Conservation (phyloP, 2,113 vertebrate genomes). For the Motacilla alba region DNA sequence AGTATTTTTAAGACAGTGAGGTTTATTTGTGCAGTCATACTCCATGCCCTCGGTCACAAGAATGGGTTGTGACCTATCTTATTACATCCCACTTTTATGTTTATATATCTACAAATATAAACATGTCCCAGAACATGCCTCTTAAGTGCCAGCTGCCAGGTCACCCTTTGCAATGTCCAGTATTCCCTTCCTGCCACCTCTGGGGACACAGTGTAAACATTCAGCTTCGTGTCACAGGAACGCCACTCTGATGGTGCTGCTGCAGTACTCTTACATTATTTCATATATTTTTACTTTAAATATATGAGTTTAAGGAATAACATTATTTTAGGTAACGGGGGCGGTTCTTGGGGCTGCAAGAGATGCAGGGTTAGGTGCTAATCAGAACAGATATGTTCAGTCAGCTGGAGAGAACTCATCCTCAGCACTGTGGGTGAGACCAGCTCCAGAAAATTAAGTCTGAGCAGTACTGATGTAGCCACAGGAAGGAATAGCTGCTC, state of each 20-base stretch:
- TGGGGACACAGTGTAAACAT: neutral
- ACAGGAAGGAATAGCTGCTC: neutral
- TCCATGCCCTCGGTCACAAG: fast-evolving
- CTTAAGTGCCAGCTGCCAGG: neutral
- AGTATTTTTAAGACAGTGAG: neutral
- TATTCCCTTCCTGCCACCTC: neutral
- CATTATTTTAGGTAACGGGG: neutral
- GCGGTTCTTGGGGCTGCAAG: neutral
- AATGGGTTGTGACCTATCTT: neutral
- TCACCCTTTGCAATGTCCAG: neutral
- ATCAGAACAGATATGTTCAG: neutral
- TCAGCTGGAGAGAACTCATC: neutral
- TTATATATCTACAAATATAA: neutral
- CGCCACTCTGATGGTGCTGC: neutral
- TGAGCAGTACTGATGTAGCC: neutral
- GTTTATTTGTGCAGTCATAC: neutral
- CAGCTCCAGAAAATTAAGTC: neutral
- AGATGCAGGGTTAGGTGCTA: neutral
- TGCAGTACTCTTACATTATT: neutral
- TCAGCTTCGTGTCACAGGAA: neutral
- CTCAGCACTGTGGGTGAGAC: neutral
- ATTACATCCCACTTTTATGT: neutral
- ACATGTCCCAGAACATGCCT: fast-evolving
- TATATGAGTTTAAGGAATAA: neutral
- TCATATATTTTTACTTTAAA: neutral